Base-by-base conservation (phyloP, 1,140 invertebrate genomes). In the Drosophila persimilis region DNA sequence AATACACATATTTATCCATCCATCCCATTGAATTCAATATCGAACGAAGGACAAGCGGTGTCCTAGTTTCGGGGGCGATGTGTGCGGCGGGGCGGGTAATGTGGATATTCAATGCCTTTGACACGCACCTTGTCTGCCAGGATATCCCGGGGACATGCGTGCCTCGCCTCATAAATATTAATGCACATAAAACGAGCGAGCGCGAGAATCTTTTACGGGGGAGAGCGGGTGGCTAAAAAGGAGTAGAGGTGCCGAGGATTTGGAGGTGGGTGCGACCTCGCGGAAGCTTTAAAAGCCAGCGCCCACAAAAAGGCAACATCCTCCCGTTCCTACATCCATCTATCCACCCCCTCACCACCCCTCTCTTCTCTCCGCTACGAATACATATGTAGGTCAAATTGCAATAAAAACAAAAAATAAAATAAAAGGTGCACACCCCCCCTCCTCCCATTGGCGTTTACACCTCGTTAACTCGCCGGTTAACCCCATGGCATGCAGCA, bases 151-250 rank as follows among this genome's bases (percentile, higher is more conserved):
- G 65, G 67, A 73, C 57, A 64, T 73, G 71, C 60, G 74, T 63
- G 73, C 59, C 64, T 45, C 63, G 65, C 20, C 65, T 62, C 74
- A 77, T 77, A 77, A 77, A 77, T 77, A 77, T 77, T 77, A 76
- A 76, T 60, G 73, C 73, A 62, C 51, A 73, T 72, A 72, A 72
- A 72, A 53, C 48, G 17, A 31, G 11, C 20, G 2, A 8, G 53
- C 4, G n/a, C 20, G 47, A 26, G 41, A 44, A 15, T 41, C 46
- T 22, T 39, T 54, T 7, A 51, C 20, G 20, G 20, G 20, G 20
- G 20, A 20, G 20, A 20, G 20, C 20, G 20, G 20, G 20, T 20
- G 20, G 20, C 20, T 20, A 20, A 20, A 20, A 20, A 20, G 58
- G 44, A 4, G 31, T 22, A 13, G 17, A 20, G 2, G 17, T 39